These are phyloP conservation scores for Drosophila formosana DNA, from an alignment of 2,888 invertebrate genomes.

Conservation along the genomic window DNA sequence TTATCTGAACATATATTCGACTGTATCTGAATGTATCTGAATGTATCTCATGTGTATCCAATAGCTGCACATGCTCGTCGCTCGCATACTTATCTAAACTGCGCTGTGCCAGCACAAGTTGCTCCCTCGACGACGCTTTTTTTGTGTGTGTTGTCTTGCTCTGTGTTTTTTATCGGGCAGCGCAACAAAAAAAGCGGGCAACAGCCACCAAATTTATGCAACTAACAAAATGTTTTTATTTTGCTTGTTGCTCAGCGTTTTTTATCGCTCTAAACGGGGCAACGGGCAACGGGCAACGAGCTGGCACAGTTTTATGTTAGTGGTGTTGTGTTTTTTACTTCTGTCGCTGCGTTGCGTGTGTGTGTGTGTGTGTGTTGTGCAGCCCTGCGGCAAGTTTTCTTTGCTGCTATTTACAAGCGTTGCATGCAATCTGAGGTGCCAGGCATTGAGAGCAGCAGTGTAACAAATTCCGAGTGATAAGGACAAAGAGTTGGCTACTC, in stretches of 20 bases:
- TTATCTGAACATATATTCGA: neutral
- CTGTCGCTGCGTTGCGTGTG: conserved; percentile 10
- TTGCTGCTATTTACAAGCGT: conserved; percentile 45
- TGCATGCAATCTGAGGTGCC: conserved; percentile 35
- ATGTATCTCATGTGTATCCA: conserved; percentile 21
- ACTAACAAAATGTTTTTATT: conserved; percentile 69
- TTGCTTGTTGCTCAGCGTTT: conserved; percentile 44
- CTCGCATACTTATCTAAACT: conserved; percentile 41
- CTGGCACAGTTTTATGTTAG: conserved; percentile 37
- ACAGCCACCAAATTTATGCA: conserved; percentile 68
- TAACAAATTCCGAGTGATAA: conserved; percentile 35
- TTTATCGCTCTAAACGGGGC: conserved; percentile 66
- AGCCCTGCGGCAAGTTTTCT: conserved; percentile 53
- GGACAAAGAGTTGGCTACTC: conserved; percentile 32
- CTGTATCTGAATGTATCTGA: conserved; percentile 12
- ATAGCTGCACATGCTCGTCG: neutral
- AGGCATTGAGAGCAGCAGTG: conserved; percentile 11
- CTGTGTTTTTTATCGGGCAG: conserved; percentile 56
- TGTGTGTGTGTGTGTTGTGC: conserved; percentile 16
- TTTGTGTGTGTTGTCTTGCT: conserved; percentile 32
- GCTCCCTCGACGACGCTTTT: conserved; percentile 77
- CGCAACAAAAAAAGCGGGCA: conserved; percentile 40
- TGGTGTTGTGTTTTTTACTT: neutral
- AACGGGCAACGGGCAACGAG: conserved; percentile 18
- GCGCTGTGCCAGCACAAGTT: conserved; percentile 62